Percentiles rank a stretch among this genome's conserved stretches.
phyloP scores from a whole-genome alignment of 2,888 invertebrate species.

The Agrochola litura region DNA sequence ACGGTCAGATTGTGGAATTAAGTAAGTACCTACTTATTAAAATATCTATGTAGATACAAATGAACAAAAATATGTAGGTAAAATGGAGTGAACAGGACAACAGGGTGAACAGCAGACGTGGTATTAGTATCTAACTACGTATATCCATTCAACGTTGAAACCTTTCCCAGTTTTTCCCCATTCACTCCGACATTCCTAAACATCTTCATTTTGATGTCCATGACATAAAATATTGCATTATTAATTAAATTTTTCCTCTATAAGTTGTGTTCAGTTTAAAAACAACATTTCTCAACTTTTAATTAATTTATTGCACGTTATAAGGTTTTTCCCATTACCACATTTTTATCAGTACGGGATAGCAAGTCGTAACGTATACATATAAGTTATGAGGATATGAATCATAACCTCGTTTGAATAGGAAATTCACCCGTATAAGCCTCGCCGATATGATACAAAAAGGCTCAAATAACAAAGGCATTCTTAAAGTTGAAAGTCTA shows the following conservation, averaged over 20 bases:
- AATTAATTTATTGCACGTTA: neutral
- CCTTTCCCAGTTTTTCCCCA: neutral
- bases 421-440: neutral
- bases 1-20: slow-evolving; percentile 13
- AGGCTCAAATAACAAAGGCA: neutral
- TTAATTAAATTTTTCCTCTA: neutral
- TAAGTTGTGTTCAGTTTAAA: neutral
- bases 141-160: neutral
- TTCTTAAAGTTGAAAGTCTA: neutral
- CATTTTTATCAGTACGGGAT: slow-evolving; percentile 1
- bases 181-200: neutral
- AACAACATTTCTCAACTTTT: neutral
- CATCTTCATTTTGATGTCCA: neutral
- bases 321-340: slow-evolving; percentile 5
- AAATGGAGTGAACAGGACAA: neutral
- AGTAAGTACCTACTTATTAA: neutral
- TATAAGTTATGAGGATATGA: neutral
- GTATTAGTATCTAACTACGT: neutral
- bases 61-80: no score
- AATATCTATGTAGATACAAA: neutral
- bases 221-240: neutral
- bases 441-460: neutral
- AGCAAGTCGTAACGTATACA: neutral
- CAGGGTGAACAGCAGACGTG: neutral
- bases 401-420: neutral